Percentiles rank a stretch among this genome's conserved stretches.
Conservation (phyloP, 2,113 vertebrate species). For the Myocastor coypus region DNA sequence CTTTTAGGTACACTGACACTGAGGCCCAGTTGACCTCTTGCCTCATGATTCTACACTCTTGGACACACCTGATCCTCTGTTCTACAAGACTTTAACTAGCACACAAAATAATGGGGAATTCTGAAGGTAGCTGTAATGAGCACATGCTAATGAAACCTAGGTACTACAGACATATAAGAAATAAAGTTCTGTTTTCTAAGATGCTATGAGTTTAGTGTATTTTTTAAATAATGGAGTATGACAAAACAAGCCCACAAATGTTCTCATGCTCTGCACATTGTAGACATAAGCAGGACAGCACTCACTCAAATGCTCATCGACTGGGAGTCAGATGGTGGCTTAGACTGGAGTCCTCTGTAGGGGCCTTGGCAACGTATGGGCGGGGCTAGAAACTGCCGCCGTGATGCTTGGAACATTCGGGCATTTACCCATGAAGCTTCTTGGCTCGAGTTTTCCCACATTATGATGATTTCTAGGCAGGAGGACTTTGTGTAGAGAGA, state of each 20-base stretch:
- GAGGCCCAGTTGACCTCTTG: neutral
- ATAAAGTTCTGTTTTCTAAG: neutral
- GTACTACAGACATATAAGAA: neutral
- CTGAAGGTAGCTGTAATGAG: neutral
- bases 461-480: neutral
- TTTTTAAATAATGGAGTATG: neutral
- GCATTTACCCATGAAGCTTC: neutral
- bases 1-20: neutral
- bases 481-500: neutral
- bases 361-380: neutral
- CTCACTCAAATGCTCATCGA: rapidly evolving
- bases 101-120: neutral
- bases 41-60: neutral
- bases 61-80: neutral
- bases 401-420: neutral
- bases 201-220: neutral
- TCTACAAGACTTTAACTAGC: neutral
- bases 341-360: neutral
- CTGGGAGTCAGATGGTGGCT: neutral
- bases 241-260: neutral
- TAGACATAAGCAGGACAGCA: neutral
- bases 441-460: neutral
- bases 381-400: no score
- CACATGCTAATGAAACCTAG: neutral
- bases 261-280: neutral